Percentiles rank a stretch among this genome's conserved stretches.
These are phyloP conservation scores for Acinonyx jubatus DNA, from an alignment of 2,113 vertebrate species.

Conservation along the genomic window DNA sequence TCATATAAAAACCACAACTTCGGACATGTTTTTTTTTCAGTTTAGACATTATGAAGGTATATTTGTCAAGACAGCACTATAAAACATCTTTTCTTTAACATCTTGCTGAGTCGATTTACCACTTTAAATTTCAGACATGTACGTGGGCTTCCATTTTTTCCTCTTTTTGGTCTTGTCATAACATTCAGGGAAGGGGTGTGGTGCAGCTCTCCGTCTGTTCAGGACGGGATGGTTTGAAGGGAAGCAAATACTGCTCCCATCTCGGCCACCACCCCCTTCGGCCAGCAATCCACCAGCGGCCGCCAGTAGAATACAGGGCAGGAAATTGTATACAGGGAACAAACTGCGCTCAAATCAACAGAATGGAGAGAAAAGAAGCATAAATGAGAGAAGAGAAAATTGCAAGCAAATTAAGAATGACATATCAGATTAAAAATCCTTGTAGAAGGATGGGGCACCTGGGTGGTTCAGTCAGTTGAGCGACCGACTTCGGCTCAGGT, in stretches of 20 bases:
- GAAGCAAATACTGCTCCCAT: neutral
- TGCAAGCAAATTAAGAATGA: neutral
- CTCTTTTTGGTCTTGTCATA: neutral
- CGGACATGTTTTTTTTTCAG: neutral
- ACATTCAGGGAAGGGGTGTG: neutral
- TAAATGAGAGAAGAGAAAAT: neutral
- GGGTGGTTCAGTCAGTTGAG: too few species aligned
- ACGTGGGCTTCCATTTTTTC: neutral
- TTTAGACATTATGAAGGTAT: conserved; percentile 14
- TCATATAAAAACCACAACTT: neutral
- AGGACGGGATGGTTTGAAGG: neutral
- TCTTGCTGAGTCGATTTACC: neutral
- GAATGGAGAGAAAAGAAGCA: neutral
- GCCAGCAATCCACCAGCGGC: neutral
- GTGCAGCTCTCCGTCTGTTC: neutral
- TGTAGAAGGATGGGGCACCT: neutral
- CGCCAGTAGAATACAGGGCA: neutral
- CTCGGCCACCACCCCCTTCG: neutral
- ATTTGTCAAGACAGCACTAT: conserved; percentile 14
- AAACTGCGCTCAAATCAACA: neutral
- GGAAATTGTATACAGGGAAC: neutral
- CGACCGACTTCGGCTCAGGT: too few species aligned
- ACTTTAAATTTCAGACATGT: neutral
- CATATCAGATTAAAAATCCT: neutral
- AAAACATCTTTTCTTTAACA: conserved; percentile 24